phyloP scores from a whole-genome alignment of 2,113 vertebrate genomes.

The Numida meleagris region DNA sequence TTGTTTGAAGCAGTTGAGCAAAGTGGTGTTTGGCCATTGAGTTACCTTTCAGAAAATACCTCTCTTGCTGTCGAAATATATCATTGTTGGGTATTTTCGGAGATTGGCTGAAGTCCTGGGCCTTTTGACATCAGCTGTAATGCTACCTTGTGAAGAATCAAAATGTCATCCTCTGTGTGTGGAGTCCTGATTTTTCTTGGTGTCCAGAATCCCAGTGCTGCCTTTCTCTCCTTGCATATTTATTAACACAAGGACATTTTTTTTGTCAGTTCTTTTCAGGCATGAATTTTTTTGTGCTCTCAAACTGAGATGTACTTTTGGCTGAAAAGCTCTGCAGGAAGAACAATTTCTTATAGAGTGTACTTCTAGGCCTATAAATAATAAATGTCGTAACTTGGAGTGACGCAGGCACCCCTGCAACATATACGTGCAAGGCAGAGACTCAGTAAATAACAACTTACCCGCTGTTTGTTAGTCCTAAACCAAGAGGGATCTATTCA shows the following conservation, averaged over 20 bases:
- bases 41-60: background rate
- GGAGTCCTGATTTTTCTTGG: background rate
- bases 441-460: conserved; percentile 26
- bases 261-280: background rate
- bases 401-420: background rate
- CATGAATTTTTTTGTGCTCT: background rate
- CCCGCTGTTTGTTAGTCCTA: background rate
- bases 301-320: background rate
- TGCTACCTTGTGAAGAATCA: background rate
- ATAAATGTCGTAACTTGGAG: conserved; percentile 17
- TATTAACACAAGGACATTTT: background rate
- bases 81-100: background rate
- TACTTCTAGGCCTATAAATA: conserved; percentile 50
- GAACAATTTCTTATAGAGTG: background rate
- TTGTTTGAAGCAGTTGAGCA: background rate
- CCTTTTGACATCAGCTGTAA: background rate
- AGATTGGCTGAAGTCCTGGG: background rate
- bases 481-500: background rate
- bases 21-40: background rate
- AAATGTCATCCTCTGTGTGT: background rate
- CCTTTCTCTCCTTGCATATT: background rate
- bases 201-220: background rate
- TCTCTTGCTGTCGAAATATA: background rate
- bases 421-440: background rate
- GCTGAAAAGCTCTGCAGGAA: conserved; percentile 53